Conservation (phyloP, 2,888 invertebrate genomes). For the Lampropteryx suffumata region DNA sequence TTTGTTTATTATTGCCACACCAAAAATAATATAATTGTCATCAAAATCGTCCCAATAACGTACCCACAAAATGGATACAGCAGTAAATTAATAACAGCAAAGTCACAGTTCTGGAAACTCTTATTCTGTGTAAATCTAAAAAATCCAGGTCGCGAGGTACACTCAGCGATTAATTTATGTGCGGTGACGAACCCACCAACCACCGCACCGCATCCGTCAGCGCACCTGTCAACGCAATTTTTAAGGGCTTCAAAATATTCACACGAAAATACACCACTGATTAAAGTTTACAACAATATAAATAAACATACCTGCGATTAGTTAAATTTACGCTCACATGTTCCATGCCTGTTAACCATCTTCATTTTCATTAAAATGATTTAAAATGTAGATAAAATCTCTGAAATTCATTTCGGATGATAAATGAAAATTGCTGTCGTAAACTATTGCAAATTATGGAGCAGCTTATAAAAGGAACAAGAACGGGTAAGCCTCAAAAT, state of each 20-base stretch:
- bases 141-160: slow-evolving; percentile 44
- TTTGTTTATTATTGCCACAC: slow-evolving; percentile 8
- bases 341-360: slow-evolving; percentile 18
- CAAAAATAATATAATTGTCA: slow-evolving; percentile 4
- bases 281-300: slow-evolving; percentile 27
- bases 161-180: slow-evolving; percentile 36
- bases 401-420: slow-evolving; percentile 25
- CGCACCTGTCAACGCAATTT: slow-evolving; percentile 39
- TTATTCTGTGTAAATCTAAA: slow-evolving; percentile 36
- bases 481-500: slow-evolving; percentile 18
- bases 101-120: slow-evolving; percentile 43
- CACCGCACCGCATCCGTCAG: slow-evolving; percentile 32
- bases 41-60: slow-evolving; percentile 15
- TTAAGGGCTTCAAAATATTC: slow-evolving; percentile 21
- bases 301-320: slow-evolving; percentile 29
- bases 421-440: slow-evolving; percentile 27
- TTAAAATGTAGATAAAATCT: slow-evolving; percentile 32
- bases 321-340: slow-evolving; percentile 23
- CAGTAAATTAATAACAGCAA: slow-evolving; percentile 37
- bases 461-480: slow-evolving; percentile 12
- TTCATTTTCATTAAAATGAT: slow-evolving; percentile 29
- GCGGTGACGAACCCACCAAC: slow-evolving; percentile 33
- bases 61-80: slow-evolving; percentile 25
- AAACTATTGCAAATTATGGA: slow-evolving; percentile 21
- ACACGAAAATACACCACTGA: slow-evolving; percentile 17